phyloP scores from a whole-genome alignment of 2,113 vertebrate genomes.

The Petrocephalus microphthalmus region DNA sequence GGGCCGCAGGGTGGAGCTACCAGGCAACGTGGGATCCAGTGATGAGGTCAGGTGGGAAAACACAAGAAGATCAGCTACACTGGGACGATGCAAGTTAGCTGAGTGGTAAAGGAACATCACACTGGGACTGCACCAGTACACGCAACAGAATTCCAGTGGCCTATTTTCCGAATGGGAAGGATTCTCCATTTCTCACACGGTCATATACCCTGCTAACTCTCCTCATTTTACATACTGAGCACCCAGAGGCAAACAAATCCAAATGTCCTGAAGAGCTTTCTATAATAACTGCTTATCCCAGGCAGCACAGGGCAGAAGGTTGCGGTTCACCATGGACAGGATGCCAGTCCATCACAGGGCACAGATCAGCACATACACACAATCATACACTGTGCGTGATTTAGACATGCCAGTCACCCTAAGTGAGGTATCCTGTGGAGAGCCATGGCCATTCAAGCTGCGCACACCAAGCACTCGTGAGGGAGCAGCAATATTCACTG shows the following conservation, averaged over 20 bases:
- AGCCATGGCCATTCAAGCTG: not conserved
- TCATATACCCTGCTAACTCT: not conserved
- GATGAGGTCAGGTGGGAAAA: not conserved
- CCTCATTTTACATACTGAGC: not conserved
- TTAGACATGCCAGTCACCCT: not conserved
- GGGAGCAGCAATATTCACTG: not conserved
- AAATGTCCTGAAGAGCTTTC: not conserved
- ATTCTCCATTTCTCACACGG: not conserved
- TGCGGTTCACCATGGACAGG: not conserved
- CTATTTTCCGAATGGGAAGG: not conserved
- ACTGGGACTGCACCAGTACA: not conserved
- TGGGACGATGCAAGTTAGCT: not conserved
- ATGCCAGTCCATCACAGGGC: not conserved
- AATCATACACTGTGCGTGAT: not conserved
- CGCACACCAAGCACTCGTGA: not conserved
- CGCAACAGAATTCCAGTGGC: not conserved
- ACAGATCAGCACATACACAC: not conserved
- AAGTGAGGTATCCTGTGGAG: not conserved
- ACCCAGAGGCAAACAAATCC: not conserved
- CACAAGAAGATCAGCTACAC: not conserved
- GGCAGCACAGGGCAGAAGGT: not conserved
- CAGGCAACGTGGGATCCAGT: conserved; percentile 13
- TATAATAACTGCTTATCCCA: not conserved
- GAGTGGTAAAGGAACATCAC: not conserved
- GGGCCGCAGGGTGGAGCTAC: conserved; percentile 78